Evolutionary conservation across 2,888 invertebrate genomes (phyloP).

Genomic region (Cephus rjabovi): DNA sequence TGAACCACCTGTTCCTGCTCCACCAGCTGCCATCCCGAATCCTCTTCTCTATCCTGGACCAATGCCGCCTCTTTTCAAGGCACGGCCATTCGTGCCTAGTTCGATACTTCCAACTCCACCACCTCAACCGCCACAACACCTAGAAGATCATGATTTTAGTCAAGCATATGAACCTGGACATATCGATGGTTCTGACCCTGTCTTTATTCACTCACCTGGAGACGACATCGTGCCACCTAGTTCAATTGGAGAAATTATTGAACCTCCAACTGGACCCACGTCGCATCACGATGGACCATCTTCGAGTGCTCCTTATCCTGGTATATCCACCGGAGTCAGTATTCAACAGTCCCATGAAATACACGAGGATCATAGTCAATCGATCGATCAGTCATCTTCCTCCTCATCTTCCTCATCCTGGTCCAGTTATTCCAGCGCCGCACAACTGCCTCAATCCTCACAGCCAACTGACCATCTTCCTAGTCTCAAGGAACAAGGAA

Average conservation of each 20-base stretch:
- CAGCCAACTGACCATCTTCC: background rate
- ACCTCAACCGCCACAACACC: background rate
- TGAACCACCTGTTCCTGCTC: conserved; percentile 19
- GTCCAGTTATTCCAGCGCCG: background rate
- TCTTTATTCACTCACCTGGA: background rate
- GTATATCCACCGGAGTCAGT: background rate
- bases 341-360: conserved; percentile 14
- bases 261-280: conserved; percentile 10
- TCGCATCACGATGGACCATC: background rate
- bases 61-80: conserved; percentile 74
- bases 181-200: conserved; percentile 5
- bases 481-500: conserved; percentile 25
- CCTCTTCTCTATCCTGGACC: conserved; percentile 75
- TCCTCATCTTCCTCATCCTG: background rate
- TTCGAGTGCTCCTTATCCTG: background rate
- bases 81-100: conserved; percentile 69
- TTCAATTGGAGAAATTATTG: background rate
- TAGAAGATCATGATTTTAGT: conserved; percentile 7
- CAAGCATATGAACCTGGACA: conserved; percentile 26
- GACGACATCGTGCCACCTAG: background rate
- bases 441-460: background rate
- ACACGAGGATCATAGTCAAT: conserved; percentile 17
- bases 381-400: background rate
- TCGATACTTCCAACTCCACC: conserved; percentile 21
- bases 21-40: conserved; percentile 71